A percentile compares a stretch with the other conserved stretches of the same genome.
These are phyloP conservation scores for Merops nubicus DNA, from an alignment of 2,113 vertebrate species.

Conservation along the genomic window DNA sequence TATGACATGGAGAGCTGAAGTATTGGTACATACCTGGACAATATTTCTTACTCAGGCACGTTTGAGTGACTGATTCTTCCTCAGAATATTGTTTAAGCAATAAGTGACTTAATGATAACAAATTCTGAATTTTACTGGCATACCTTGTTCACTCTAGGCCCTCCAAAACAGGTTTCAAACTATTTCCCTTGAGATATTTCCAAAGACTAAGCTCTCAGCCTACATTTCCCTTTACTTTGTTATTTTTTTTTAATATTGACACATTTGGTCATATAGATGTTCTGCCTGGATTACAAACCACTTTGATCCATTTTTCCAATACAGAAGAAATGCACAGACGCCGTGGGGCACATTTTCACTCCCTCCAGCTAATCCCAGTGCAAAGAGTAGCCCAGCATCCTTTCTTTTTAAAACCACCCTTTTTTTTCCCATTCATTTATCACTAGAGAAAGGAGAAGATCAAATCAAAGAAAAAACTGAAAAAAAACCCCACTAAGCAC, in stretches of 20 bases:
- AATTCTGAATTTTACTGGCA: not conserved
- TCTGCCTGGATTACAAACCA: not conserved
- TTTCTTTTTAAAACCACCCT: not conserved
- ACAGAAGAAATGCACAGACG: not conserved
- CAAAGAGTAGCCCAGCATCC: not conserved
- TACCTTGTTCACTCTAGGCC: not conserved
- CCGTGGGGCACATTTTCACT: not conserved
- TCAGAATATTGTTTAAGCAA: not conserved
- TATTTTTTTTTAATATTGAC: not conserved
- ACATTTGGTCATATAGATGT: not conserved
- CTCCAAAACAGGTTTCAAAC: not conserved
- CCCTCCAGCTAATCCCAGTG: not conserved
- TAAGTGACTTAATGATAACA: not conserved
- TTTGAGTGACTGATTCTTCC: not conserved
- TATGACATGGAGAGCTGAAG: not conserved
- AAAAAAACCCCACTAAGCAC: not conserved
- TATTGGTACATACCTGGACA: not conserved
- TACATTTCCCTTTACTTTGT: not conserved
- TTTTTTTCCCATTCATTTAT: not conserved
- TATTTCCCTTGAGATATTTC: not conserved
- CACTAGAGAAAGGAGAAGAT: not conserved
- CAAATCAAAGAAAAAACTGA: not conserved
- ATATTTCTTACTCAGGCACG: not conserved
- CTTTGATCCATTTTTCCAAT: conserved; percentile 16
- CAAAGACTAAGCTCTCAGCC: not conserved